Base-by-base conservation (phyloP, 1,140 invertebrate species). In the Lanistes nyassanus region DNA sequence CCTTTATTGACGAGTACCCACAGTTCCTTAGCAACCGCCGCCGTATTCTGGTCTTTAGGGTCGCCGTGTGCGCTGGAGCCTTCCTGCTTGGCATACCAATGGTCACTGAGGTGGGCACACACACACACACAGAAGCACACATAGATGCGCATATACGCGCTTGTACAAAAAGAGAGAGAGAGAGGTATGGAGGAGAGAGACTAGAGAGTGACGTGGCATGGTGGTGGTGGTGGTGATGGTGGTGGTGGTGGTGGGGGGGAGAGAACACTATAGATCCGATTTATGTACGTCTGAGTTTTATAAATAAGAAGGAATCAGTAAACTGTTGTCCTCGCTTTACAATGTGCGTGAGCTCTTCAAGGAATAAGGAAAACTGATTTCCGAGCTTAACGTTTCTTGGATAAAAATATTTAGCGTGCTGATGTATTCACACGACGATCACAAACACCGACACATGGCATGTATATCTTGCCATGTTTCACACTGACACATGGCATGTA, bases 61-160 rank as follows among this genome's bases (percentile, higher is more conserved):
- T 39, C 37, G 6, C 34, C 4, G 73, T 78, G 11, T 75, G 72
- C 47, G 21, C 64, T 4, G 66, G 19, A 13, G 72, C 56, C 36
- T 78, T 78, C 39, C 23, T 78, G n/a, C 37, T 70, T 11, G 60
- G 75, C 6, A n/a, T 76, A 31, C 68, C 75, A 23, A 47, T 75
- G 39, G 39, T 75, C 7, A 66, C 73, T 26, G 26, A 66, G 60
- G 60, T 75, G 65, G 5, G 47, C 31, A 13, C 11, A 42, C 19
- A 70, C 39, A 23, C 56, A 60, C 5, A 60, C 56, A 60, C 56
- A 23, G 13, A 58, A 6, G 29, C 5, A 58, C 21, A 21, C 56
- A 21, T 29, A 21, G 5, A 58, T 21, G 21, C 56, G 21, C 56
- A 58, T 21, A 58, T 21, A 58, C 56, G 21, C 56, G 21, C 56